Conservation (phyloP, 1,140 invertebrate genomes). For the Ostrea edulis region DNA sequence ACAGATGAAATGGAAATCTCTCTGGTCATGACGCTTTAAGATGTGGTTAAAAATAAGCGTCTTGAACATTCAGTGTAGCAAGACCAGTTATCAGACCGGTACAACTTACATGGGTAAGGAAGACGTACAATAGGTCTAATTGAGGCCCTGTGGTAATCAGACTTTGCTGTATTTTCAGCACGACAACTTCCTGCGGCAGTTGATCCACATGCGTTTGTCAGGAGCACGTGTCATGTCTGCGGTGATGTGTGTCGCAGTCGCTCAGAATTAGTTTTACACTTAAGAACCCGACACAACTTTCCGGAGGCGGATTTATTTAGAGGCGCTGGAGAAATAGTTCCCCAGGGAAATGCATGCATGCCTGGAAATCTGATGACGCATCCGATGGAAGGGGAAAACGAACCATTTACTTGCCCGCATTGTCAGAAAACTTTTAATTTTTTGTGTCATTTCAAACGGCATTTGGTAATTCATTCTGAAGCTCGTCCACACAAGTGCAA, state of each 20-base stretch:
- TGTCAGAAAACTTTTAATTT: constrained; percentile 16
- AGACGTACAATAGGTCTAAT: neutral
- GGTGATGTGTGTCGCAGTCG: neutral
- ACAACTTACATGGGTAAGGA: too few relatives aligned
- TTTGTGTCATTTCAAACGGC: constrained; percentile 6
- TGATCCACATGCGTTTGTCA: neutral
- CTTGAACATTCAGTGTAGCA: too few relatives aligned
- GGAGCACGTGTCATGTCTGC: neutral
- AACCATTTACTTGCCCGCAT: neutral
- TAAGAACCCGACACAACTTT: neutral
- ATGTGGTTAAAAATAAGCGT: too few relatives aligned
- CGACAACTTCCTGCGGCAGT: neutral
- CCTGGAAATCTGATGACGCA: too few relatives aligned
- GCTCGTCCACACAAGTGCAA: neutral
- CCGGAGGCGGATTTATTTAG: neutral
- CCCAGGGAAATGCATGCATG: neutral
- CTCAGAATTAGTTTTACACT: neutral
- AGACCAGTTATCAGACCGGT: too few relatives aligned
- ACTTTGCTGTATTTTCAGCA: constrained; percentile 38
- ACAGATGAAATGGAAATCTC: too few relatives aligned
- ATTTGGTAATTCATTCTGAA: constrained; percentile 21
- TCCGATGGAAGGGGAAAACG: neutral
- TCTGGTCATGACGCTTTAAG: too few relatives aligned
- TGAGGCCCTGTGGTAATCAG: neutral
- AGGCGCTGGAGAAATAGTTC: neutral